phyloP scores from a whole-genome alignment of 2,113 vertebrate genomes.

The Neomonachus schauinslandi region DNA sequence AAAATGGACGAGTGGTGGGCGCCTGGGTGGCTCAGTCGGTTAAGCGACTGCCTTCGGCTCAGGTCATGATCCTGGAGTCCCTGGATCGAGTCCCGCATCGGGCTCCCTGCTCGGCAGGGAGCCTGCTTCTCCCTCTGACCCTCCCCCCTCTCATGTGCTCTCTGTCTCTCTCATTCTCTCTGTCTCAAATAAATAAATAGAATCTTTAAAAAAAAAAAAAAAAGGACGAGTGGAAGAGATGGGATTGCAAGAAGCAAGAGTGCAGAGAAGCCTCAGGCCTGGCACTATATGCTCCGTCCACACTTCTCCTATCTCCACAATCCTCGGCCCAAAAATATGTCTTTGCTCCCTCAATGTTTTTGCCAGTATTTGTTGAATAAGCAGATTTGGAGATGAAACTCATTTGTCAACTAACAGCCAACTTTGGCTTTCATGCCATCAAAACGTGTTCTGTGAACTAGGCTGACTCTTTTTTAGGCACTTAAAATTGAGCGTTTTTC shows the following conservation, averaged over 20 bases:
- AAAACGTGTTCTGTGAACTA: slow-evolving; percentile 30
- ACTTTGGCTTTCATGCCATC: background rate
- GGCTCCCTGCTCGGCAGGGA: no score
- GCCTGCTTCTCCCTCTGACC: no score
- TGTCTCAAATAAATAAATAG: no score
- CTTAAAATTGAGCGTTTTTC: slow-evolving; percentile 42
- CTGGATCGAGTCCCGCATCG: no score
- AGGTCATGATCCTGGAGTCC: no score
- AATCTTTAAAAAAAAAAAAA: no score
- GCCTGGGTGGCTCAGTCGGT: no score
- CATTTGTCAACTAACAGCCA: background rate
- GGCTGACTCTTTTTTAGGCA: slow-evolving; percentile 17
- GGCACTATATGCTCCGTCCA: background rate
- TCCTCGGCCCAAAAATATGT: background rate
- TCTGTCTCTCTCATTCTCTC: no score
- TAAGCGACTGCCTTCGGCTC: no score
- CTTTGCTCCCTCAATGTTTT: background rate
- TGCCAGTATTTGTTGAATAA: slow-evolving; percentile 5
- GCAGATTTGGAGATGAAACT: background rate
- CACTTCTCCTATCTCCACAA: background rate
- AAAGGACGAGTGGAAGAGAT: background rate
- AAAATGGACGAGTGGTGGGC: background rate
- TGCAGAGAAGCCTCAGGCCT: background rate
- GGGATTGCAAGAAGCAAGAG: background rate
- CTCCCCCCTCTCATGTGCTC: no score